Evolutionary conservation across 2,797 vertebrate genomes (phyloP).

Genomic region (Anabacerthia variegaticeps): DNA sequence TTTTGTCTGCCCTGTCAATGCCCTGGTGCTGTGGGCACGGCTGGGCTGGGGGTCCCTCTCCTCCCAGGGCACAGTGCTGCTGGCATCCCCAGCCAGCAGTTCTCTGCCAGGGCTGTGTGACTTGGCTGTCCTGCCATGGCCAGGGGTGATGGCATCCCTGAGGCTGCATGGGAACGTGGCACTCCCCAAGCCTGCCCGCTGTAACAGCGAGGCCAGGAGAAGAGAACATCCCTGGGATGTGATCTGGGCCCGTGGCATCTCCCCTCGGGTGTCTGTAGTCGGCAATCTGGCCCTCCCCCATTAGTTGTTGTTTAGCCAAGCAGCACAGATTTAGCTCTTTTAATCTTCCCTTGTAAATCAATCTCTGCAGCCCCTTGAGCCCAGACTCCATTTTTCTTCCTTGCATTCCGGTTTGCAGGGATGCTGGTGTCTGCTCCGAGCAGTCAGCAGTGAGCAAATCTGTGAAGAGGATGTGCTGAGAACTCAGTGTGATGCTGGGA

Average conservation of each 20-base stretch:
- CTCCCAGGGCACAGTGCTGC: rapidly evolving
- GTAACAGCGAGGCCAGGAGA: rapidly evolving
- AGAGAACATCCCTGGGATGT: neutral
- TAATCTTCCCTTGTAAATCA: slow-evolving; percentile 68
- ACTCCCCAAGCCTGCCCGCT: neutral
- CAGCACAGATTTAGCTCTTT: slow-evolving; percentile 62
- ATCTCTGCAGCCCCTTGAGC: slow-evolving; percentile 50
- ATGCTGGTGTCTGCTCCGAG: neutral
- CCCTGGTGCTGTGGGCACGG: neutral
- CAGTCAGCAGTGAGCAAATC: neutral
- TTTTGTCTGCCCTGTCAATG: neutral
- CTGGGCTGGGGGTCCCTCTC: neutral
- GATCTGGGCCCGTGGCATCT: neutral
- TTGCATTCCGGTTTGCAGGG: neutral
- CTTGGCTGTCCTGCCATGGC: rapidly evolving
- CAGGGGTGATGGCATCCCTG: neutral
- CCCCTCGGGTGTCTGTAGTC: neutral
- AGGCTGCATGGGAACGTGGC: rapidly evolving
- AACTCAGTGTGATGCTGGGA: neutral
- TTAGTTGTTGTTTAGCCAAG: slow-evolving; percentile 57
- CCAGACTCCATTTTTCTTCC: slow-evolving; percentile 58
- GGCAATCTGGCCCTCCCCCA: neutral
- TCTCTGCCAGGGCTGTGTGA: neutral
- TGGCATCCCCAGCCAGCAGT: neutral
- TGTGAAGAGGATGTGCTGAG: slow-evolving; percentile 3